phyloP scores from a whole-genome alignment of 2,113 vertebrate genomes.

The Hydrochoerus hydrochaeris region DNA sequence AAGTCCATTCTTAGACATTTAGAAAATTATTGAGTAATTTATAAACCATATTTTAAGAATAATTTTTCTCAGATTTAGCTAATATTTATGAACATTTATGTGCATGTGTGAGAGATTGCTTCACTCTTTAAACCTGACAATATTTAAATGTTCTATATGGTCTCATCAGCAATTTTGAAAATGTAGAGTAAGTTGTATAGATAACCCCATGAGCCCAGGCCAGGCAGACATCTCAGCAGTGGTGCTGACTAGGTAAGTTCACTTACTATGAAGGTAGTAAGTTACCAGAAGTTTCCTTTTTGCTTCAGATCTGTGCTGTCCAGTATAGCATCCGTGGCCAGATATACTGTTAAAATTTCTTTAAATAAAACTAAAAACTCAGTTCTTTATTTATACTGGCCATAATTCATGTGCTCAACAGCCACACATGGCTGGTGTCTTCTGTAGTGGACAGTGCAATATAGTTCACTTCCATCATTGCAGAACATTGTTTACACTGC shows the following conservation, averaged over 20 bases:
- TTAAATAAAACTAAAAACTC: neutral
- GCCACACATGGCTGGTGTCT: neutral
- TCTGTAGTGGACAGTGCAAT: neutral
- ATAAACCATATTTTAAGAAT: neutral
- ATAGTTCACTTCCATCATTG: neutral
- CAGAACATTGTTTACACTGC: neutral
- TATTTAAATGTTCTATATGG: neutral
- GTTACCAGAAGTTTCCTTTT: neutral
- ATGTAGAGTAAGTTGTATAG: neutral
- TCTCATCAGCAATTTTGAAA: slow-evolving; percentile 14
- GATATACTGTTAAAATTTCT: neutral
- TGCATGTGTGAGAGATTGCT: neutral
- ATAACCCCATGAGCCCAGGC: neutral
- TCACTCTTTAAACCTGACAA: neutral
- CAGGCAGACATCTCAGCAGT: neutral
- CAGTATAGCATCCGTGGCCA: neutral
- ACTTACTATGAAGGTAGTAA: neutral
- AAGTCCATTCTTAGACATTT: neutral
- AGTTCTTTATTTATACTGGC: neutral
- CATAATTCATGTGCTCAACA: neutral
- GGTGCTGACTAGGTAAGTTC: neutral
- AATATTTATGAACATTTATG: neutral
- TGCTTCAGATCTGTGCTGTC: neutral
- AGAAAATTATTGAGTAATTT: slow-evolving; percentile 10
- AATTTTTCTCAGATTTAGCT: neutral